Evolutionary conservation across 2,797 vertebrate species (phyloP).

Genomic region (Propithecus perrieri): DNA sequence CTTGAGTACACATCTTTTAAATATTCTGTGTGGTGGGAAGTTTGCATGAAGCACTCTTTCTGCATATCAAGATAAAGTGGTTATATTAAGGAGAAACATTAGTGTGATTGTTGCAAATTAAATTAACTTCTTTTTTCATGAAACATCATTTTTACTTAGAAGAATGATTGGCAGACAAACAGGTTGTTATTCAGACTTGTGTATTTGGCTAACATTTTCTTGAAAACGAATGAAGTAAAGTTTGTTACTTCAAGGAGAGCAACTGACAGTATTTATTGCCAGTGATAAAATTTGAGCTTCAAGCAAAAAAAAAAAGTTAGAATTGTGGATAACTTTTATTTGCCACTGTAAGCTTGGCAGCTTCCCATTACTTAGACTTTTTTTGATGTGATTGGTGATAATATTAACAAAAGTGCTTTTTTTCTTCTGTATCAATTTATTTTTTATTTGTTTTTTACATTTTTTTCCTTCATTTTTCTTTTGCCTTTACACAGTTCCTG

Average conservation of each 20-base stretch:
- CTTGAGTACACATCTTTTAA: not conserved
- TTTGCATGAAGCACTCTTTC: not conserved
- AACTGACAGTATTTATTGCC: not conserved
- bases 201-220: not conserved
- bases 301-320: not conserved
- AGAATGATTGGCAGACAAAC: not conserved
- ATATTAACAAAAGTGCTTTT: constrained; percentile 29
- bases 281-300: not conserved
- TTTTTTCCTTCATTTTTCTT: no score
- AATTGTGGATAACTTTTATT: not conserved
- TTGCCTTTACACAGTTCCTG: no score
- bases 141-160: constrained; percentile 4
- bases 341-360: not conserved
- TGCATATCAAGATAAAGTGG: not conserved
- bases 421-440: not conserved
- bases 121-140: not conserved
- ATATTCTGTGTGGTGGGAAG: not conserved
- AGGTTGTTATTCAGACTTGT: not conserved
- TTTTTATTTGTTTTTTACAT: no score
- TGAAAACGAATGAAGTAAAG: not conserved
- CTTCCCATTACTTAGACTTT: not conserved
- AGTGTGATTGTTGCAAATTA: not conserved
- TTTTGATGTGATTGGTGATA: not conserved
- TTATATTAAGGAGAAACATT: not conserved
- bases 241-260: not conserved